Evolutionary conservation across 2,113 vertebrate species (phyloP).

Genomic region (Phoxinus phoxinus): DNA sequence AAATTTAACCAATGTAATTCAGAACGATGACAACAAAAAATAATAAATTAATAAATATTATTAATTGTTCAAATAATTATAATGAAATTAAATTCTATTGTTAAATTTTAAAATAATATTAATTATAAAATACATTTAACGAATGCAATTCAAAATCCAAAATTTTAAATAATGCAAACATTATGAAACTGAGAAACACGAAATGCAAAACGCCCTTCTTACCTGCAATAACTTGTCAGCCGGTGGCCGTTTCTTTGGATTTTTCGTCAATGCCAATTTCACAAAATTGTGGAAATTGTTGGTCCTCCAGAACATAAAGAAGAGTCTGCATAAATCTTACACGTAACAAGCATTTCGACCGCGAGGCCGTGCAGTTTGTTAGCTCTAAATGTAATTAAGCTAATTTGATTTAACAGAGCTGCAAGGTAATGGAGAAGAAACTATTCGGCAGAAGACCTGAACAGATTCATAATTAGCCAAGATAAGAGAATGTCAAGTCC

Average conservation of each 20-base stretch:
- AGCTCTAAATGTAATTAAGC: conserved; percentile 21
- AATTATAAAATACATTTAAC: background rate
- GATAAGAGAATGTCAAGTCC: conserved; percentile 23
- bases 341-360: background rate
- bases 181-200: background rate
- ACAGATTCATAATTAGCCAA: conserved; percentile 27
- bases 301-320: conserved; percentile 72
- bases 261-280: conserved; percentile 89
- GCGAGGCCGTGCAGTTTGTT: background rate
- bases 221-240: conserved; percentile 88
- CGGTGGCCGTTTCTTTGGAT: conserved; percentile 85
- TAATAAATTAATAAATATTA: background rate
- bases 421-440: conserved; percentile 35
- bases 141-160: background rate
- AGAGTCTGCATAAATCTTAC: conserved; percentile 9
- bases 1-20: no score
- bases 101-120: no score
- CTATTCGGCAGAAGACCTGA: background rate
- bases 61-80: background rate
- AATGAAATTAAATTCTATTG: background rate
- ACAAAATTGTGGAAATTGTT: conserved; percentile 88
- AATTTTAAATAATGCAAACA: background rate
- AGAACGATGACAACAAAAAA: no score
- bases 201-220: conserved; percentile 39
- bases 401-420: conserved; percentile 40